A percentile compares a stretch with the other conserved stretches of the same genome.
These are phyloP conservation scores for Scomberomorus guttatus DNA, from an alignment of 2,797 vertebrate species.

Conservation along the genomic window DNA sequence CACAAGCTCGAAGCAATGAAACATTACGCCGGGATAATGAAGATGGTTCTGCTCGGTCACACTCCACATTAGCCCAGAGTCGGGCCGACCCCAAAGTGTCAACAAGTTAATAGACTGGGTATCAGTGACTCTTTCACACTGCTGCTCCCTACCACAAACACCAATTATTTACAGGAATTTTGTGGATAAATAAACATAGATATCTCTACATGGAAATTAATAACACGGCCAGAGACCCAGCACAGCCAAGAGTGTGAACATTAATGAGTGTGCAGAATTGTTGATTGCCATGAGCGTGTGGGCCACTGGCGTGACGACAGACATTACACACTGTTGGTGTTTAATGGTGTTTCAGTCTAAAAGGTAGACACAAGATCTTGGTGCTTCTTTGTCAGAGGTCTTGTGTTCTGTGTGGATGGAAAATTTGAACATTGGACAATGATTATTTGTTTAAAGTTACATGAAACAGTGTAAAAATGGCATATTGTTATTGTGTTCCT, in stretches of 20 bases:
- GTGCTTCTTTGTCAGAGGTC: background rate
- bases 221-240: conserved; percentile 47
- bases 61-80: conserved; percentile 85
- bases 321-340: conserved; percentile 4
- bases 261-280: conserved; percentile 41
- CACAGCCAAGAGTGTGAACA: conserved; percentile 25
- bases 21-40: conserved; percentile 85
- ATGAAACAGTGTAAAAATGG: background rate
- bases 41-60: conserved; percentile 88
- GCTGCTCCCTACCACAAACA: conserved; percentile 70
- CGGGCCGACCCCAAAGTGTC: conserved; percentile 85
- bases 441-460: background rate
- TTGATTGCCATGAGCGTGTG: conserved; percentile 39
- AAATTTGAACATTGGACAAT: background rate
- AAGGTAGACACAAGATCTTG: background rate
- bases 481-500: background rate
- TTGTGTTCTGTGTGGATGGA: background rate
- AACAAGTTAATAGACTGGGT: conserved; percentile 86
- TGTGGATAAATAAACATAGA: conserved; percentile 73
- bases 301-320: conserved; percentile 11
- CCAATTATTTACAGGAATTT: conserved; percentile 76
- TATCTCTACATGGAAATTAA: conserved; percentile 60
- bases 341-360: conserved; percentile 21
- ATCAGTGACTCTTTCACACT: conserved; percentile 78
- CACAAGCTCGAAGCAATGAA: conserved; percentile 78